Conservation (phyloP, 2,797 vertebrate species). For the Oreortyx pictus region DNA sequence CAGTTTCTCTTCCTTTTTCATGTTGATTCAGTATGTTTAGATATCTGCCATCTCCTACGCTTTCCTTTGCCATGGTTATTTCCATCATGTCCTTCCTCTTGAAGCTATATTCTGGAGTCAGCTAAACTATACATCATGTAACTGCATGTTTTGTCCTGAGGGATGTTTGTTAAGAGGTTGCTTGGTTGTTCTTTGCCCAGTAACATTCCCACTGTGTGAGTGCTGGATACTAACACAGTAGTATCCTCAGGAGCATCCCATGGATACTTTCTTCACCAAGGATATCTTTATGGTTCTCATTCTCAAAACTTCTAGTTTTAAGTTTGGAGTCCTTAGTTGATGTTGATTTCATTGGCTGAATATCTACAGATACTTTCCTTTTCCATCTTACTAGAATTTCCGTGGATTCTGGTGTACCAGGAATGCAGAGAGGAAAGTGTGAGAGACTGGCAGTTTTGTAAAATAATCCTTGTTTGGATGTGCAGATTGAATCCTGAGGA, state of each 20-base stretch:
- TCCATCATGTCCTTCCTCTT: background rate
- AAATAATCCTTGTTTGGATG: background rate
- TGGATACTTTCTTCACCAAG: background rate
- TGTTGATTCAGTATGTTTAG: background rate
- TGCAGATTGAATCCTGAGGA: background rate
- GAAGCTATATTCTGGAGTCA: background rate
- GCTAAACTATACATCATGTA: background rate
- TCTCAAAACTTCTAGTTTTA: background rate
- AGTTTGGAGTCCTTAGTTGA: background rate
- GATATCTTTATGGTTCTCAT: background rate
- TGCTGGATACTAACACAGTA: background rate
- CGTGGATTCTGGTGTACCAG: background rate
- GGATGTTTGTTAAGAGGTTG: background rate
- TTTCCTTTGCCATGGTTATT: background rate
- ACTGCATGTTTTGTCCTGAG: background rate
- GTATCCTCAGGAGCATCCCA: no score
- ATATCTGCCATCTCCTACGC: background rate
- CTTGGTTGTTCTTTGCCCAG: background rate
- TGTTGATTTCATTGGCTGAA: background rate
- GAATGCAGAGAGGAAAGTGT: background rate
- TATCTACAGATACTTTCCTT: background rate
- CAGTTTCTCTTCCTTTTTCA: background rate
- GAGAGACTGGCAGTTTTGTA: background rate
- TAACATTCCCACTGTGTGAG: background rate
- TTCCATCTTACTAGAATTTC: background rate